These are phyloP conservation scores for Drosophila nigromelanica DNA, from an alignment of 1,140 invertebrate species.

Conservation along the genomic window DNA sequence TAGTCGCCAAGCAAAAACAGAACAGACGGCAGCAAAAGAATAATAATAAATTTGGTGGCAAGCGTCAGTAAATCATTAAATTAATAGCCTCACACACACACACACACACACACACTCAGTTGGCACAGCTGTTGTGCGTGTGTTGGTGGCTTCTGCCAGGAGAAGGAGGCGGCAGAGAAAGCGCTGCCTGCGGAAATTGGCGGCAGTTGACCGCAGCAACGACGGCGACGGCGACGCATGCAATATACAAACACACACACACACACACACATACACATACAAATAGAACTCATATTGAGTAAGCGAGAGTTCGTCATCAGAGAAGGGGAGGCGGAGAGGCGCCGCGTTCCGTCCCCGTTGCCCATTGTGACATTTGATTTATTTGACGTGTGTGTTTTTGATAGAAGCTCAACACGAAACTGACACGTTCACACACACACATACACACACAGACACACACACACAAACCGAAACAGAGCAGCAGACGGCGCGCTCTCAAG, in stretches of 20 bases:
- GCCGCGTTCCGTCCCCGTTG: conserved; percentile 24
- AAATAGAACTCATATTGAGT: conserved; percentile 29
- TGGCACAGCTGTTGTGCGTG: conserved; percentile 54
- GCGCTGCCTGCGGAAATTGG: conserved; percentile 57
- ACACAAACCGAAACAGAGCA: background rate
- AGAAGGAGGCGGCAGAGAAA: conserved; percentile 48
- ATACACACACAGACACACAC: conserved; percentile 17
- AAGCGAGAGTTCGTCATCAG: conserved; percentile 69
- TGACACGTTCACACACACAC: conserved; percentile 66
- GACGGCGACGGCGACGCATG: conserved; percentile 38
- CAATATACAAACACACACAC: conserved; percentile 50
- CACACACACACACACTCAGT: conserved; percentile 16
- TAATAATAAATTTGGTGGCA: conserved; percentile 70
- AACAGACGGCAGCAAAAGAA: conserved; percentile 33
- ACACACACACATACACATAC: conserved; percentile 32
- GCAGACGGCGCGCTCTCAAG: conserved; percentile 42
- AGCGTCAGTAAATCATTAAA: conserved; percentile 80
- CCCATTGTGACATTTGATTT: conserved; percentile 83
- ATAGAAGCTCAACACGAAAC: conserved; percentile 83
- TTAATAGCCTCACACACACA: conserved; percentile 67
- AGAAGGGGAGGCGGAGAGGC: conserved; percentile 6
- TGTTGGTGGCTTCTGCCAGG: conserved; percentile 46
- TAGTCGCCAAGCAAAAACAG: conserved; percentile 36
- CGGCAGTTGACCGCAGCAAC: conserved; percentile 73
- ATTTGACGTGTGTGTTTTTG: conserved; percentile 84